A percentile compares a stretch with the other conserved stretches of the same genome.
phyloP scores from a whole-genome alignment of 2,888 invertebrate species.

The Phragmatobia fuliginosa region DNA sequence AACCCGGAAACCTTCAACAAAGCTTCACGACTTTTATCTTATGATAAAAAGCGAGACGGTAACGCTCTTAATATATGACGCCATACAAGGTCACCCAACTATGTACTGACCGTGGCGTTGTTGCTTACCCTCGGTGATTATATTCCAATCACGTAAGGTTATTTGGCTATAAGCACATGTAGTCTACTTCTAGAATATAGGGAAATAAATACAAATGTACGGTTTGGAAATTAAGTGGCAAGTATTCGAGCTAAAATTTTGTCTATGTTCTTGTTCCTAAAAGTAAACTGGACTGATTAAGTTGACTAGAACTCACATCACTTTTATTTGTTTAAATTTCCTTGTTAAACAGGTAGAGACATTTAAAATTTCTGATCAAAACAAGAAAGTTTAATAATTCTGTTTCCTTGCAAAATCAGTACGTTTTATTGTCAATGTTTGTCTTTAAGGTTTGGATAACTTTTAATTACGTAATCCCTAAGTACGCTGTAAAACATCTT shows the following conservation, averaged over 20 bases:
- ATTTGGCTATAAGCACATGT: no score
- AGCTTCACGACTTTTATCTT: no score
- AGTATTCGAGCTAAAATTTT: not conserved
- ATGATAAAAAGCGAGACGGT: no score
- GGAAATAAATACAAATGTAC: no score
- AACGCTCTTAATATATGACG: no score
- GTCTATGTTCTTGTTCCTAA: not conserved
- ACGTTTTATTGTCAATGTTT: constrained; percentile 15
- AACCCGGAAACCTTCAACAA: no score
- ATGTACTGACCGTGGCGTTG: no score
- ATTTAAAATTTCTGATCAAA: not conserved
- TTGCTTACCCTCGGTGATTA: no score
- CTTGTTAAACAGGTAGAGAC: not conserved
- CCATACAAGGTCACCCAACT: no score
- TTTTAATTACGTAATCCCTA: constrained; percentile 19
- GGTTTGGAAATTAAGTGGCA: not conserved
- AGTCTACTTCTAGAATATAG: no score
- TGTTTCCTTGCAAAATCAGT: not conserved
- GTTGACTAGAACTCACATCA: not conserved
- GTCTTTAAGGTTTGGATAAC: constrained; percentile 14
- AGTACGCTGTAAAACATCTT: constrained; percentile 1
- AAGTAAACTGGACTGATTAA: not conserved
- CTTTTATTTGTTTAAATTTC: not conserved
- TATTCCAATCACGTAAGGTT: no score
- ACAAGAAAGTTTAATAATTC: constrained; percentile 9